Base-by-base conservation (phyloP, 2,888 invertebrate species). In the Hirtodrosophila alboralis region DNA sequence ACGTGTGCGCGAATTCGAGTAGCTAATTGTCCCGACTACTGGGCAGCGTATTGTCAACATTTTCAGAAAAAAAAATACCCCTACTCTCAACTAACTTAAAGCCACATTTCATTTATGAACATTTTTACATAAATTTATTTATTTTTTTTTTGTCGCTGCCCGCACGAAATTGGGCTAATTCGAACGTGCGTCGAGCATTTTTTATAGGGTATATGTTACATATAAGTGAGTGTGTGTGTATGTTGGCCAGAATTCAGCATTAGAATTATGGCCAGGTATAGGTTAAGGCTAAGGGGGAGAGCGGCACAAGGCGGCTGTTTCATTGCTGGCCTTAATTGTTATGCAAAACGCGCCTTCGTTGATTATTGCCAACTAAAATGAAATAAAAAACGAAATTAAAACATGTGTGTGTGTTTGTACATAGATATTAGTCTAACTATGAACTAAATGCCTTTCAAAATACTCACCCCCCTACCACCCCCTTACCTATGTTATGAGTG, bases 331-430 rank as follows among this genome's bases (percentile, higher is more conserved):
- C 52, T 53, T 78, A 78, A 72, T 87, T 86, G 71, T 70, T 76
- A 86, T 86, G 87, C 86, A 58, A 74, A 78, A 49, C 81, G 75
- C 81, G 66, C 56, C 66, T 64, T 66, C 44, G 53, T 75, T 78
- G 88, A 88, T 88, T 88, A 86, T 87, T 86, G 86, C 86, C 86
- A 88, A 86, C 88, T 87, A 75, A 80, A 86, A 75, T 79, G 75
- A 87, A 86, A 83, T 87, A 80, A 80, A 88, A 83, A 77, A 70
- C 69, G 56, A 70, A 88, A 84, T 74, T 75, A 67, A 83, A 69
- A 77, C 62, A n/a, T 58, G 58, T 45, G 28, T 58, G 34, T 47
- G 43, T 45, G 28, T 43, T 44, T n/a, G 18, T 7, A 21, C 14
- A 18, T 38, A 10, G 7, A 18, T 45, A 41, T 68, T 59, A 54